phyloP scores from a whole-genome alignment of 2,888 invertebrate genomes.

The Melangyna quadrimaculata region DNA sequence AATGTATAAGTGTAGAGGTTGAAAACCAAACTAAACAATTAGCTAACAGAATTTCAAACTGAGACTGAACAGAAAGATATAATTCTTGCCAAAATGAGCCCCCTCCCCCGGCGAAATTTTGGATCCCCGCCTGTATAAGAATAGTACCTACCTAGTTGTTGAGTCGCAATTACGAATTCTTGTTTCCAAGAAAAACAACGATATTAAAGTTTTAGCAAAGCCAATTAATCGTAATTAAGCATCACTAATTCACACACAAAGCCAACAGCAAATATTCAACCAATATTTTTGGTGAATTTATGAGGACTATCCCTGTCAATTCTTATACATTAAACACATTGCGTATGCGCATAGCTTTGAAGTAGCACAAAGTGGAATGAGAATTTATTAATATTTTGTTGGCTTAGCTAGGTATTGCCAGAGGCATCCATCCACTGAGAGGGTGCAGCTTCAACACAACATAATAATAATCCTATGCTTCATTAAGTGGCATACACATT shows the following conservation, averaged over 20 bases:
- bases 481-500: conserved; percentile 54
- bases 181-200: conserved; percentile 48
- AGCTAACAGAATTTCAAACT: no score
- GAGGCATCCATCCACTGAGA: no score
- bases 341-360: conserved; percentile 49
- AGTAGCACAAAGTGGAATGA: conserved; percentile 38
- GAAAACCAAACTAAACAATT: no score
- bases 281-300: conserved; percentile 52
- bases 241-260: conserved; percentile 35
- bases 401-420: conserved; percentile 45
- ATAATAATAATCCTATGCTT: conserved; percentile 12
- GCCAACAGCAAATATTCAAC: not conserved
- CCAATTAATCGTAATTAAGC: conserved; percentile 80
- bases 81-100: not conserved
- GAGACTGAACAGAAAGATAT: not conserved
- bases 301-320: not conserved
- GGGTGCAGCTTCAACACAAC: not conserved
- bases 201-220: conserved; percentile 65
- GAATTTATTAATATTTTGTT: conserved; percentile 44
- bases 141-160: not conserved
- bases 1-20: no score
- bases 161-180: not conserved
- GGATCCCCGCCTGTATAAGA: not conserved
- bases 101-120: not conserved
- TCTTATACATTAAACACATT: conserved; percentile 56